Evolutionary conservation across 1,140 invertebrate genomes (phyloP), one percentile per base, ranked within the genome.

Genomic region (Pseudoatta argentina): DNA sequence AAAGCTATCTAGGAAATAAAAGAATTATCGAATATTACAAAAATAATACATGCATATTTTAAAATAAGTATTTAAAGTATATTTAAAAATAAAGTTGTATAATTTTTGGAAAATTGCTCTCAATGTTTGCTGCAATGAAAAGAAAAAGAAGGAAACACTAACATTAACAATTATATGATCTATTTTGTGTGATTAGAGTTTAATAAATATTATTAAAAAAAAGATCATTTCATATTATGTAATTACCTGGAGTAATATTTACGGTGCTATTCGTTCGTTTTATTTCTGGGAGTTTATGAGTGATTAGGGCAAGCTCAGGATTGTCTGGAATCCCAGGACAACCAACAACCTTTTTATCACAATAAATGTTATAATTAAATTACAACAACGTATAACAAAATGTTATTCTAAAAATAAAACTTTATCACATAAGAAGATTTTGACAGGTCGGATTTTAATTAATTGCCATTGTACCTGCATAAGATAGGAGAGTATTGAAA

Each of bases 401-500:
- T n/a, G 30, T 8, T 64, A 21, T 14, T 14, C 4, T 5, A 4
- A 16, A 67, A 66, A 27, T 24, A 1, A 64, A 44, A n/a, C 3
- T 8, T 16, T 63, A 27, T 44, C 2, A 10, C 0, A 10, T 16
- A n/a, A 77, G 44, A 77, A 30, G 14, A 51, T 64, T 30, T 30
- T n/a, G 5, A 48, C 5, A 27, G 61, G 2, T 21, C 7, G 16
- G 1, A 72, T 78, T 59, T 64, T 67, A 10, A 48, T 44, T 63
- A 67, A 59, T 44, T 53, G 2, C 8, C 48, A 30, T 30, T 55
- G 55, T 55, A 93, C 91, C 63, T 93, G 92, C 66, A 93, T 87
- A 14, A 93, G 55, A 57, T 89, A 92, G 2, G 90, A 88, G 14
- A 93, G 34, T 64, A 92, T 89, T 1, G 97, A 97, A 34, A 98